phyloP scores from a whole-genome alignment of 2,113 vertebrate species.

The Xiphophorus hellerii region DNA sequence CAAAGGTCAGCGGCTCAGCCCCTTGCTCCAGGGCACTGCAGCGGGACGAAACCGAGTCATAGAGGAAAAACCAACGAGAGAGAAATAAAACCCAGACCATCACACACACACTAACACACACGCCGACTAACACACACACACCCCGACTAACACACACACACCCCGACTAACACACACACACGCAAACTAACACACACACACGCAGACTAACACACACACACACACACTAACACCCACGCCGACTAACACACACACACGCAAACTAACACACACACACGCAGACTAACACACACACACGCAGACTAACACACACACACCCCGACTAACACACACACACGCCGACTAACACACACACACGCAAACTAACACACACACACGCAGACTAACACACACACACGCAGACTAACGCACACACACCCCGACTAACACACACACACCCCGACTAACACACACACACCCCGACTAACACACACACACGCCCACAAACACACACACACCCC shows the following conservation, averaged over 20 bases:
- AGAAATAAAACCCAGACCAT: conserved; percentile 38
- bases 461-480: conserved; percentile 8
- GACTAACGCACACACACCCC: neutral
- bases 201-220: too few species aligned
- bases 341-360: neutral
- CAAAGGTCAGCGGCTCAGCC: conserved; percentile 10
- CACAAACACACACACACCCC: conserved; percentile 9
- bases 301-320: too few species aligned
- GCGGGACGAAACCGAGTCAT: conserved; percentile 4
- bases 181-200: conserved; percentile 19
- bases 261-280: too few species aligned
- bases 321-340: conserved; percentile 5
- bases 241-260: too few species aligned
- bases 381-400: conserved; percentile 11
- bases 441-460: neutral
- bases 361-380: conserved; percentile 7
- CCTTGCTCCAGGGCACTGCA: conserved; percentile 21
- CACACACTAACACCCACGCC: too few species aligned
- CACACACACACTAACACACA: conserved; percentile 13
- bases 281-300: too few species aligned
- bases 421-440: neutral
- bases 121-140: conserved; percentile 4
- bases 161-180: conserved; percentile 15
- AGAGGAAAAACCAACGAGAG: conserved; percentile 17
- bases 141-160: too few species aligned